Percentiles rank a stretch among this genome's conserved stretches.
Evolutionary conservation across 2,888 invertebrate species (phyloP).

Genomic region (Leptopilina syphax): DNA sequence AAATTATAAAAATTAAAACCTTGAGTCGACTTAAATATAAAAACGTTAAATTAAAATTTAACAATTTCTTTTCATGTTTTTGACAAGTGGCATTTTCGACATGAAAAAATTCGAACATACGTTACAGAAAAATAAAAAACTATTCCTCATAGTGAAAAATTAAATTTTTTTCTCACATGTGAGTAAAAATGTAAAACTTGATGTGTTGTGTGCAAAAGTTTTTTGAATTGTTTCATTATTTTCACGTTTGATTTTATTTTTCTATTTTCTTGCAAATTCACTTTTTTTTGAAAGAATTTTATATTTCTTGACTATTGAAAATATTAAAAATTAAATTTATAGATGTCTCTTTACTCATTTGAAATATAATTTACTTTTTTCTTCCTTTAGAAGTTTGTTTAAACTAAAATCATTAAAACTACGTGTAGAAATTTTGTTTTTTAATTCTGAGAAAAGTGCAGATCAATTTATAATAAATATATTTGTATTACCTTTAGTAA

Average conservation of each 20-base stretch:
- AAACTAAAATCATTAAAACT: no score
- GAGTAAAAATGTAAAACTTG: constrained; percentile 23
- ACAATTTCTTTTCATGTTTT: constrained; percentile 13
- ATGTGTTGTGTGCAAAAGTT: constrained; percentile 20
- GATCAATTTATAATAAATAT: no score
- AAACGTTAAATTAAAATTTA: neutral
- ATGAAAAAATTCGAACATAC: constrained; percentile 23
- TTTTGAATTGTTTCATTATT: neutral
- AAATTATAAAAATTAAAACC: neutral
- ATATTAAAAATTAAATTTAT: no score
- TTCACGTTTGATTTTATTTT: neutral
- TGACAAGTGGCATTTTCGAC: constrained; percentile 37
- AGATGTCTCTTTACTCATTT: no score
- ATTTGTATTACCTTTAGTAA: no score
- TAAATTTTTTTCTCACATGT: constrained; percentile 34
- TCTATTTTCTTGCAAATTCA: constrained; percentile 5
- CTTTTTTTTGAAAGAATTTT: neutral
- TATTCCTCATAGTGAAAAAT: constrained; percentile 19
- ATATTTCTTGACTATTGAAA: no score
- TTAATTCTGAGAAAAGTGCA: no score
- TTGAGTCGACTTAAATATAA: neutral
- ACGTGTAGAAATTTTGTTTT: no score
- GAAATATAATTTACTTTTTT: no score
- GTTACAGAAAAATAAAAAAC: constrained; percentile 6
- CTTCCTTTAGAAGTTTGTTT: no score